Conservation (phyloP, 2,797 vertebrate species). For the Cercopithecus hamlyni region DNA sequence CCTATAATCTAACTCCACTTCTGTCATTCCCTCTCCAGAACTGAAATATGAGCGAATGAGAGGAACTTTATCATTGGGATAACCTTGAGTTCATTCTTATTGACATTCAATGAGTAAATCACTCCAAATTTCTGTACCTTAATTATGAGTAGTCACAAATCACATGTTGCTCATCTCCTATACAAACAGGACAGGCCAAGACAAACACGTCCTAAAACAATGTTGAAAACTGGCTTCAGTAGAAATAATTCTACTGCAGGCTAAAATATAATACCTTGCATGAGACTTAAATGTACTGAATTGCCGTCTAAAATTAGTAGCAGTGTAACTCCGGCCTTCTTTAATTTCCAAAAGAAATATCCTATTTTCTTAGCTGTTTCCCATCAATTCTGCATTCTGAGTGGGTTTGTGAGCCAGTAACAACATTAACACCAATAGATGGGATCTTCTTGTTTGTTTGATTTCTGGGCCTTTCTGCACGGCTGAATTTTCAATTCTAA, state of each 20-base stretch:
- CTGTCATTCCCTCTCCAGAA: neutral
- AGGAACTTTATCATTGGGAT: neutral
- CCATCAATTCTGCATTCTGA: neutral
- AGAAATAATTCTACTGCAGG: neutral
- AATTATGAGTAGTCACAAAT: neutral
- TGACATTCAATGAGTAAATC: constrained; percentile 15
- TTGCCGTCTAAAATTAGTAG: constrained; percentile 2
- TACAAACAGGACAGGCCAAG: neutral
- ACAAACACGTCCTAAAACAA: neutral
- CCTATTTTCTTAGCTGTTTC: neutral
- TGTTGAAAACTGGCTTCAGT: neutral
- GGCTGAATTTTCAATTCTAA: constrained; percentile 51
- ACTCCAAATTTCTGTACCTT: neutral
- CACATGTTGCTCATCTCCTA: neutral
- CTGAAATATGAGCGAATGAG: neutral
- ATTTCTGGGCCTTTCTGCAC: constrained; percentile 31
- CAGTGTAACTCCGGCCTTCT: neutral
- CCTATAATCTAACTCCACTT: neutral
- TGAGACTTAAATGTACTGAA: neutral
- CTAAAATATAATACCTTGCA: neutral
- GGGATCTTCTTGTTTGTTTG: constrained; percentile 52
- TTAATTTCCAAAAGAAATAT: neutral
- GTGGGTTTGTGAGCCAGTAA: neutral
- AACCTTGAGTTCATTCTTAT: neutral
- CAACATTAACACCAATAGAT: neutral